Evolutionary conservation across 2,888 invertebrate genomes (phyloP), one percentile per base, ranked within the genome.

Genomic region (Chorisops tibialis): DNA sequence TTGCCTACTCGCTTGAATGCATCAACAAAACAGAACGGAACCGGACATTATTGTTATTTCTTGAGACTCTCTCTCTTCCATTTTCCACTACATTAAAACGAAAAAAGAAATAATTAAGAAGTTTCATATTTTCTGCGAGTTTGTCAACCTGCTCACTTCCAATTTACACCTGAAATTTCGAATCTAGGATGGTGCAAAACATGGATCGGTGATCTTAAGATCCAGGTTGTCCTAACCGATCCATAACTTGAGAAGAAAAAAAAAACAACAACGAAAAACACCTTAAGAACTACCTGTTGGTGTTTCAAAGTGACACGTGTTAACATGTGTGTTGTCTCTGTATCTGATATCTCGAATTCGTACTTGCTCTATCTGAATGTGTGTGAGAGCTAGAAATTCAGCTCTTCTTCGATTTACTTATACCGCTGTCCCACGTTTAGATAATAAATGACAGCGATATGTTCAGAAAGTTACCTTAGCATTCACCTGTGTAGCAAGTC

Each of bases 231-330:
- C 9, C 30, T 1, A 2, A 30, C 30, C 30, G 30, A 30, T 7
- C 30, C 30, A 2, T 7, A n/a, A n/a, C n/a, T n/a, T n/a, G n/a
- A n/a, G n/a, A n/a, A n/a, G n/a, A n/a, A n/a, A n/a, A n/a, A n/a
- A n/a, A n/a, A n/a, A n/a, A n/a, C n/a, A n/a, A n/a, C n/a, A 30
- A 30, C 5, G 30, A 30, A 30, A 30, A 30, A 30, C 30, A 48
- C 48, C 48, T 48, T 48, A 18, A 21, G 6, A 19, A 16, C 21
- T 50, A 63, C 60, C 60, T 60, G 60, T 56, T 61, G 60, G 19
- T 49, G 38, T 18, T 18, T 19, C 39, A 62, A 63, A 54, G 60
- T 63, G 63, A 63, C 63, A 63, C 63, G 63, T 63, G 63, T 63
- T 63, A 60, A 52, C 48, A 56, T 63, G 63, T 63, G 56, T 60